Evolutionary conservation across 2,888 invertebrate species (phyloP).

Genomic region (Oasisia sp.): DNA sequence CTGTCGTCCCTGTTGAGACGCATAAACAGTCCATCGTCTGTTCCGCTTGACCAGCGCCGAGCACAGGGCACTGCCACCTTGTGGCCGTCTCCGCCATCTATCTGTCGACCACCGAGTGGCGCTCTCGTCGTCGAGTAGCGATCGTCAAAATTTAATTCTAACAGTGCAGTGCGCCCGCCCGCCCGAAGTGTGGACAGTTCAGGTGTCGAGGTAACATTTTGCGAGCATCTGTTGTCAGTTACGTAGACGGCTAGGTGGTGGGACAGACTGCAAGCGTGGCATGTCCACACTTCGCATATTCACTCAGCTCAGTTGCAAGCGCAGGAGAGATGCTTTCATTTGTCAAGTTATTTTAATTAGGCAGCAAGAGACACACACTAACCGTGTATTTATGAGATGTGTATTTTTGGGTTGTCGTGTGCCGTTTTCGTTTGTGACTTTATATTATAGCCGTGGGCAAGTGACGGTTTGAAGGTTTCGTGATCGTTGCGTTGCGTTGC

Average conservation of each 20-base stretch:
- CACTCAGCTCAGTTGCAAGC: background rate
- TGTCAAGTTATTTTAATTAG: background rate
- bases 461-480: background rate
- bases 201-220: too few relatives aligned
- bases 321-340: background rate
- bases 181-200: background rate
- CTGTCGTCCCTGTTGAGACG: constrained; percentile 9
- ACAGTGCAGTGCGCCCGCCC: too few relatives aligned
- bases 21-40: constrained; percentile 3
- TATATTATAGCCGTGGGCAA: background rate
- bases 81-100: background rate
- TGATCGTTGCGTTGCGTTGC: too few relatives aligned
- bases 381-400: constrained; percentile 5
- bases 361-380: background rate
- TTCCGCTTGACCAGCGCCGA: background rate
- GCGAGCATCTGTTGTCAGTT: background rate
- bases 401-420: constrained; percentile 3
- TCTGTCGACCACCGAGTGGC: too few relatives aligned
- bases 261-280: background rate
- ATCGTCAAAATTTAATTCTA: background rate
- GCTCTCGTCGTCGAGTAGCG: too few relatives aligned
- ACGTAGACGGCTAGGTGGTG: background rate
- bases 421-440: constrained; percentile 4
- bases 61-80: background rate
- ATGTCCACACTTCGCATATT: background rate